These are phyloP conservation scores for Diglossa cyanea DNA, from an alignment of 2,797 vertebrate species.

Conservation along the genomic window DNA sequence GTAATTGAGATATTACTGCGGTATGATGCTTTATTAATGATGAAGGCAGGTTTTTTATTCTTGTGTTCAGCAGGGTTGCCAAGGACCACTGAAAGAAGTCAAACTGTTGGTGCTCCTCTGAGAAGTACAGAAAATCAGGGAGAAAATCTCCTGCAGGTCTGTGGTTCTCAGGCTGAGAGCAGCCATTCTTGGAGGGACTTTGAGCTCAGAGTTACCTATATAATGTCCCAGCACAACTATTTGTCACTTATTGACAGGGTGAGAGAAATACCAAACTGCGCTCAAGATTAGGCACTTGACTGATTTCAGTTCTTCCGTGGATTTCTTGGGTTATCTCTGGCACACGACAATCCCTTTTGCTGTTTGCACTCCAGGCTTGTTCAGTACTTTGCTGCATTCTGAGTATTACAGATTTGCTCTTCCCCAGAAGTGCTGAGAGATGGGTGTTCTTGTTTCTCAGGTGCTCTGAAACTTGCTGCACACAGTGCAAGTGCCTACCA, in stretches of 20 bases:
- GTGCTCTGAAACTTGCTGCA: background rate
- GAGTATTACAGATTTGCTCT: background rate
- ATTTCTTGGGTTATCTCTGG: background rate
- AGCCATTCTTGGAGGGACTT: background rate
- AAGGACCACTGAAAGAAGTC: background rate
- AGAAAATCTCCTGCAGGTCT: background rate
- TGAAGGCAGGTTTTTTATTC: background rate
- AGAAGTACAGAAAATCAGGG: background rate
- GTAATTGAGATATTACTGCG: background rate
- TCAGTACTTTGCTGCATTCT: background rate
- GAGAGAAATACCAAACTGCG: background rate
- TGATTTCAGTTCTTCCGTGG: background rate
- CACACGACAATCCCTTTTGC: background rate
- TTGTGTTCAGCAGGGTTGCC: background rate
- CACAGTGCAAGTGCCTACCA: accelerated
- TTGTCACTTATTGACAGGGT: background rate
- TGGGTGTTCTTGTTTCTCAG: background rate
- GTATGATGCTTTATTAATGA: background rate
- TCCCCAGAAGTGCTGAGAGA: background rate
- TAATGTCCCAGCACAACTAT: background rate
- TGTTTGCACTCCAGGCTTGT: background rate
- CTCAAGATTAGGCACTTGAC: background rate
- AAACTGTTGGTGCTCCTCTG: background rate
- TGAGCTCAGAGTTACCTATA: background rate
- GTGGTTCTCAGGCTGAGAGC: background rate